Conservation (phyloP, 2,113 vertebrate genomes). For the Ariopsis seemanni region DNA sequence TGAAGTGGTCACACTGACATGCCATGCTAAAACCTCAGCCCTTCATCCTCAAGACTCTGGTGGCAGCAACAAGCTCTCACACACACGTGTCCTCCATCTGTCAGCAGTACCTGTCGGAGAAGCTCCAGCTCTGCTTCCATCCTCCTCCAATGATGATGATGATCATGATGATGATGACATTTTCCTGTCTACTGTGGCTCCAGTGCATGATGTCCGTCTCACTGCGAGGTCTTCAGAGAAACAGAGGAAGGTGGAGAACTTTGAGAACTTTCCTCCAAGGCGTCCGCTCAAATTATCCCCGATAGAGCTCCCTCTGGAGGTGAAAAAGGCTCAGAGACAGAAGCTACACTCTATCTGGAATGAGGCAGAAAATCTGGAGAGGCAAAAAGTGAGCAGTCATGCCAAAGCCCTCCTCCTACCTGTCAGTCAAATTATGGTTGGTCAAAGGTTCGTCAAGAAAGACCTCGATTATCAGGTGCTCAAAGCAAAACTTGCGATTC, state of each 20-base stretch:
- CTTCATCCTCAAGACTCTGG: slow-evolving; percentile 69
- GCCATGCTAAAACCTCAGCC: slow-evolving; percentile 65
- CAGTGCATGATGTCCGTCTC: slow-evolving; percentile 10
- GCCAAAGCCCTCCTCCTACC: slow-evolving; percentile 39
- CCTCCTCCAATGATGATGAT: not conserved
- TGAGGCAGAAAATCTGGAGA: slow-evolving; percentile 57
- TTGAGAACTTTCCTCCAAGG: slow-evolving; percentile 45
- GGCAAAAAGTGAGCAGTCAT: not conserved
- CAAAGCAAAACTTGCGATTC: not conserved
- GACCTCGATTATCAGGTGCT: slow-evolving; percentile 43
- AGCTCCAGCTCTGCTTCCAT: slow-evolving; percentile 48
- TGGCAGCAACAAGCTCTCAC: slow-evolving; percentile 56
- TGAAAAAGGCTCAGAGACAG: slow-evolving; percentile 73
- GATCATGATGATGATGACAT: not conserved
- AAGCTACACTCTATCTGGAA: slow-evolving; percentile 69
- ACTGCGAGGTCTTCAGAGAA: slow-evolving; percentile 37
- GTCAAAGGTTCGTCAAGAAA: not conserved
- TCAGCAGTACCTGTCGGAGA: slow-evolving; percentile 58
- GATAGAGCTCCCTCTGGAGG: slow-evolving; percentile 71
- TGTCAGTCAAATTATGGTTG: slow-evolving; percentile 36
- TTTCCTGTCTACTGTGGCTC: not conserved
- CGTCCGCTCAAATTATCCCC: slow-evolving; percentile 75
- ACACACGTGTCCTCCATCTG: slow-evolving; percentile 68
- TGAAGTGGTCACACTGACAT: slow-evolving; percentile 57
- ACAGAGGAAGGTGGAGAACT: slow-evolving; percentile 54